phyloP scores from a whole-genome alignment of 2,888 invertebrate genomes.

The Drosophila picticornis region DNA sequence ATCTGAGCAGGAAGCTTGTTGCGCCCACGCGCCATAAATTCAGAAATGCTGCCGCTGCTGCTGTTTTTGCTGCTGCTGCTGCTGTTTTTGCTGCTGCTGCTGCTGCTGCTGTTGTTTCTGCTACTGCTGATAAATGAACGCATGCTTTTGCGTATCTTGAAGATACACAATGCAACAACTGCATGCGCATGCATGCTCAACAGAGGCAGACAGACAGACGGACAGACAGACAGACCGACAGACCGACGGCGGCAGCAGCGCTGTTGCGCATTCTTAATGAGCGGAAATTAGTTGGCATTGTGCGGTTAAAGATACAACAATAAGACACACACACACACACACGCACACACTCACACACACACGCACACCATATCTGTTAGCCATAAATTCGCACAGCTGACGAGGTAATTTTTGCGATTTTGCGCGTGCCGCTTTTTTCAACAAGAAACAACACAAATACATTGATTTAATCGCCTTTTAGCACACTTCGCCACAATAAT shows the following conservation, averaged over 20 bases:
- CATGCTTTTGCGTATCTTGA: constrained; percentile 73
- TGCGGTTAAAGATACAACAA: constrained; percentile 35
- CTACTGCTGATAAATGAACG: constrained; percentile 66
- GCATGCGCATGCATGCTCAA: constrained; percentile 15
- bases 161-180: constrained; percentile 66
- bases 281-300: constrained; percentile 78
- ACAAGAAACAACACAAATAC: constrained; percentile 32
- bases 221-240: neutral
- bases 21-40: constrained; percentile 72
- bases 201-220: neutral
- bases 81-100: constrained; percentile 31
- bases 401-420: constrained; percentile 18
- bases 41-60: constrained; percentile 42
- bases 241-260: constrained; percentile 10
- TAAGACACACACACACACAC: neutral
- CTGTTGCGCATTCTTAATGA: constrained; percentile 73
- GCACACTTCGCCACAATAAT: constrained; percentile 53
- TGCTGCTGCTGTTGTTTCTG: constrained; percentile 27
- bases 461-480: constrained; percentile 53
- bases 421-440: constrained; percentile 50
- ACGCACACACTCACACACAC: neutral
- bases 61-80: constrained; percentile 17
- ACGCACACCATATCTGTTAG: constrained; percentile 41
- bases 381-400: constrained; percentile 60
- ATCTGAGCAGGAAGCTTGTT: constrained; percentile 63